Evolutionary conservation across 2,888 invertebrate genomes (phyloP), one percentile per base, ranked within the genome.

Genomic region (Polia nebulosa): DNA sequence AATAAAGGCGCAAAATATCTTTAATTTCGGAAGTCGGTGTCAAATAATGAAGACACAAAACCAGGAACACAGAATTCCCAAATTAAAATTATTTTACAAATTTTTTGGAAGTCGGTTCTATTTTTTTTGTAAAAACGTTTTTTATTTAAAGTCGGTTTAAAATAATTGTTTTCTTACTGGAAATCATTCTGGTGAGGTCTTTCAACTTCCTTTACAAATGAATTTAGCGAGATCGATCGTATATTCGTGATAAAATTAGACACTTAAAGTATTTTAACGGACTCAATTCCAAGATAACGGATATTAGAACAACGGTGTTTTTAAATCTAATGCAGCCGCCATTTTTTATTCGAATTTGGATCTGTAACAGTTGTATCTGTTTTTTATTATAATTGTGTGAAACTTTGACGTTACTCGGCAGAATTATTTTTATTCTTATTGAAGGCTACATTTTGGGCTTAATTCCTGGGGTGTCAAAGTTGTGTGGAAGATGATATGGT

Each of bases 301-400:
- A 72, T 45, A 59, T 36, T 5, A 45, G 25, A 59, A 72, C 72
- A 67, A 47, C 67, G 67, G 72, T 72, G 25, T 66, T 67, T 59
- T 36, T 25, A 15, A 15, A 39, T 39, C 17, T 20, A 59, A 72
- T 72, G 9, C 59, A 32, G 29, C 6, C 20, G 36, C 72, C 72
- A 67, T 71, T 72, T 67, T 67, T 58, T 71, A 39, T 70, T 58
- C 1, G 17, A 17, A 32, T 58, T 34, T 71, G 9, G 29, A 58
- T 36, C 36, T 47, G 45, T 71, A 71, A 59, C 72, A 71, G 45
- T 72, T 47, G 1, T 55, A 44, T 0, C 56, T 15, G 41, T 55
- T 70, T 55, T 15, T 17, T 15, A 17, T 52, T 5, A 17, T 52
- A 29, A 49, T 39, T 65, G 67, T 47, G 64, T 49, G 67, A 65